Evolutionary conservation across 2,113 vertebrate species (phyloP).

Genomic region (Chlamydotis undulata): DNA sequence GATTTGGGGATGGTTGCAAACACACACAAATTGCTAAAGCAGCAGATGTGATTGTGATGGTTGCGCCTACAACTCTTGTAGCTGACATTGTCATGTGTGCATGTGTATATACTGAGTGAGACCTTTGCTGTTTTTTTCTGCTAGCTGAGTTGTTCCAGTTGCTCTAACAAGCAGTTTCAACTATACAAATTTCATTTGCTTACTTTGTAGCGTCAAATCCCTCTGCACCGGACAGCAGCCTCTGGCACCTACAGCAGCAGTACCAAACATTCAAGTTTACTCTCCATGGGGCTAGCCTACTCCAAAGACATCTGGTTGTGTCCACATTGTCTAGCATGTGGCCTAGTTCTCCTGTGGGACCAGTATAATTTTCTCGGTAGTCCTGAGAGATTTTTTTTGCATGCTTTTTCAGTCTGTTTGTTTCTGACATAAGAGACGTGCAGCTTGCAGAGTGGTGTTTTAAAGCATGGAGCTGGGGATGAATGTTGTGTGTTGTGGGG

Average conservation of each 20-base stretch:
- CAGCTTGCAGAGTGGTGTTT: not conserved
- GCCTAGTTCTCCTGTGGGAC: not conserved
- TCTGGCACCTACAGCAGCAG: not conserved
- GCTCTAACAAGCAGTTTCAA: fast-evolving
- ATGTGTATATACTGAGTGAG: not conserved
- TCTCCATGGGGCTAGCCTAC: not conserved
- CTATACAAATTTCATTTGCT: not conserved
- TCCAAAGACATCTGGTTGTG: not conserved
- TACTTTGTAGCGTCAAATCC: not conserved
- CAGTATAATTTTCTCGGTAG: not conserved
- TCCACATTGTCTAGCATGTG: not conserved
- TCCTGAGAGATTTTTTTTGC: not conserved
- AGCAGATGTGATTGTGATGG: not conserved
- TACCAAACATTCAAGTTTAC: too few species aligned
- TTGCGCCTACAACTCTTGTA: not conserved
- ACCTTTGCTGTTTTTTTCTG: not conserved
- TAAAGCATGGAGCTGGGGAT: not conserved
- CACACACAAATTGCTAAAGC: fast-evolving
- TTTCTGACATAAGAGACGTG: fast-evolving
- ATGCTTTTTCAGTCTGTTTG: not conserved
- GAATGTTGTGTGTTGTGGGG: not conserved
- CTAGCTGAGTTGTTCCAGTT: fast-evolving
- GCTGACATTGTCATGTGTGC: not conserved
- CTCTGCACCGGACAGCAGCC: fast-evolving
- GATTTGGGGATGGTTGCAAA: not conserved